Conservation (phyloP, 1,140 invertebrate species). For the Aphelenchoides fujianensis region DNA sequence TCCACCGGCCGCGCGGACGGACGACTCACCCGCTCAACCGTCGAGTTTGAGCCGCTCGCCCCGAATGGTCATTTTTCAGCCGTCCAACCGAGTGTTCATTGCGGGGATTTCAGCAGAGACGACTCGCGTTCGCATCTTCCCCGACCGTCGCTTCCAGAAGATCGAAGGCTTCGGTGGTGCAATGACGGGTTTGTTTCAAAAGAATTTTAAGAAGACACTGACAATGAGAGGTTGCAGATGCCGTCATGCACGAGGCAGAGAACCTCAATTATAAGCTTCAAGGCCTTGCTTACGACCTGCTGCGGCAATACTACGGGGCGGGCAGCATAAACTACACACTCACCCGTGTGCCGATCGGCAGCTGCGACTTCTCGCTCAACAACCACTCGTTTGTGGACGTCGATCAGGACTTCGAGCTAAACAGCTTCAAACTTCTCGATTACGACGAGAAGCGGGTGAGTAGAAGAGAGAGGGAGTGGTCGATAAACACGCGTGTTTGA, state of each 20-base stretch:
- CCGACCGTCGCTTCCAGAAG: constrained; percentile 13
- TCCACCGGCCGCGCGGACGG: not conserved
- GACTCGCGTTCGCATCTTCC: not conserved
- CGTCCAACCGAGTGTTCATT: too few relatives aligned
- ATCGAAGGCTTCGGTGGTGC: constrained; percentile 58
- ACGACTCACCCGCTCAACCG: not conserved
- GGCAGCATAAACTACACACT: constrained; percentile 72
- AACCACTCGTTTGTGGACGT: constrained; percentile 72
- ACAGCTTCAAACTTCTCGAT: constrained; percentile 58
- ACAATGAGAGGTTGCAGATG: too few relatives aligned
- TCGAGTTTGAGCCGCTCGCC: constrained; percentile 3
- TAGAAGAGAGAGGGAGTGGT: constrained; percentile 67
- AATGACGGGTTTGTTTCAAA: too few relatives aligned
- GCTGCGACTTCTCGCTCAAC: constrained; percentile 75
- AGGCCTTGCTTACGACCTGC: too few relatives aligned
- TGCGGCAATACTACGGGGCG: constrained; percentile 4
- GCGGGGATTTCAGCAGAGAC: constrained; percentile 6
- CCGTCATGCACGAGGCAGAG: constrained; percentile 61
- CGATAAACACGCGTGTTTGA: too few relatives aligned
- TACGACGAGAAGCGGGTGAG: constrained; percentile 72
- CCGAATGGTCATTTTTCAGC: not conserved
- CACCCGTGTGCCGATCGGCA: constrained; percentile 75
- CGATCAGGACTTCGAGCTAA: constrained; percentile 68
- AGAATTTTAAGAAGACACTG: too few relatives aligned
- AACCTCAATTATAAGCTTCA: too few relatives aligned